Evolutionary conservation across 2,797 vertebrate species (phyloP).

Genomic region (Chelidonichthys spinosus): DNA sequence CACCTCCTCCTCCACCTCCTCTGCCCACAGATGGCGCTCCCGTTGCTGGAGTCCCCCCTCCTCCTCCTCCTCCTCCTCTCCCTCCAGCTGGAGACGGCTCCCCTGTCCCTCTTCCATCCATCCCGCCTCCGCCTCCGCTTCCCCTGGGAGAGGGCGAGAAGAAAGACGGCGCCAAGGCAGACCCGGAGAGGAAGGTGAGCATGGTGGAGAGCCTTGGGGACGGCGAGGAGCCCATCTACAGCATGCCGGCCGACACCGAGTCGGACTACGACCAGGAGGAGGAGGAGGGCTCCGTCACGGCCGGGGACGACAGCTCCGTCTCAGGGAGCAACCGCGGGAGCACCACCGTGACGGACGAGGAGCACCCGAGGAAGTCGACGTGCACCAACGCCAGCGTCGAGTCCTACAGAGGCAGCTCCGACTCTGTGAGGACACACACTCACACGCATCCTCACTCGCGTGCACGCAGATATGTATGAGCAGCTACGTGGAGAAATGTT

Average conservation of each 20-base stretch:
- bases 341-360: slow-evolving; percentile 80
- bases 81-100: slow-evolving; percentile 56
- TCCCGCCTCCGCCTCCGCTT: slow-evolving; percentile 47
- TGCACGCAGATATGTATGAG: slow-evolving; percentile 75
- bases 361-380: slow-evolving; percentile 87
- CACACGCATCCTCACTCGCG: slow-evolving; percentile 73
- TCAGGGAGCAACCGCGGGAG: slow-evolving; percentile 83
- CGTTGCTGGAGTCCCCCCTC: slow-evolving; percentile 46
- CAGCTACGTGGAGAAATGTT: slow-evolving; percentile 37
- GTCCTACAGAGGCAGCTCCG: slow-evolving; percentile 91
- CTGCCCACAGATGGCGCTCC: slow-evolving; percentile 34
- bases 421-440: slow-evolving; percentile 88
- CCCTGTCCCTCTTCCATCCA: slow-evolving; percentile 50
- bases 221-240: slow-evolving; percentile 88
- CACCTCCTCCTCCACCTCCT: slow-evolving; percentile 65
- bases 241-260: slow-evolving; percentile 88
- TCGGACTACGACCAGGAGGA: slow-evolving; percentile 94
- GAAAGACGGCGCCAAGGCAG: slow-evolving; percentile 55
- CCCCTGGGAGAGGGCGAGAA: slow-evolving; percentile 48
- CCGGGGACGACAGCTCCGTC: slow-evolving; percentile 80
- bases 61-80: slow-evolving; percentile 63
- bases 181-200: slow-evolving; percentile 78
- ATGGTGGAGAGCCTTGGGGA: slow-evolving; percentile 83
- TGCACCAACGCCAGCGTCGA: slow-evolving; percentile 89
- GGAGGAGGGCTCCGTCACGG: slow-evolving; percentile 86